Conservation (phyloP, 2,113 vertebrate genomes). For the Telmatochromis brachygnathus region DNA sequence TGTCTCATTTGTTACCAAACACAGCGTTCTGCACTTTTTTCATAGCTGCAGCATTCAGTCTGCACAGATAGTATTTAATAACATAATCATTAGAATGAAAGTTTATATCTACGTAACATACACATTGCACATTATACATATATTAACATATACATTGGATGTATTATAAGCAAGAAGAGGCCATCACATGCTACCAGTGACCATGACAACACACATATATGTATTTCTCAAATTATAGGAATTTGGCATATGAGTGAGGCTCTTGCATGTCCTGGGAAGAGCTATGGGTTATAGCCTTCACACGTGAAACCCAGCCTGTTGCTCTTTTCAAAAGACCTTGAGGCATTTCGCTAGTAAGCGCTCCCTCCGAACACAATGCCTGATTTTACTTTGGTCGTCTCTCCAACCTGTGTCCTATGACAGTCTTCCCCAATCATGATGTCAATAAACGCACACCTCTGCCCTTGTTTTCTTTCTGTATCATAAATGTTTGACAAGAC, state of each 20-base stretch:
- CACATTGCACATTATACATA: background rate
- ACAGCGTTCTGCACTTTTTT: background rate
- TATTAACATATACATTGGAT: background rate
- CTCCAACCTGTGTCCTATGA: conserved; percentile 46
- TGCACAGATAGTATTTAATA: background rate
- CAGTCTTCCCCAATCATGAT: conserved; percentile 40
- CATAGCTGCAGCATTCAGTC: background rate
- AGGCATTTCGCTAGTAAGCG: conserved; percentile 46
- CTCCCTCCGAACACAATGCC: conserved; percentile 63
- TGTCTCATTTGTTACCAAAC: background rate
- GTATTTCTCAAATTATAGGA: background rate
- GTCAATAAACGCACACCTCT: conserved; percentile 45
- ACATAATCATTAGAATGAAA: background rate
- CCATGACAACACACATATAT: background rate
- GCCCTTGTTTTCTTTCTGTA: conserved; percentile 50
- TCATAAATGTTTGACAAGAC: conserved; percentile 67
- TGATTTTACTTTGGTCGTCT: conserved; percentile 26
- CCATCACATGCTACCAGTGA: background rate
- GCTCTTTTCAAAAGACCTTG: conserved; percentile 46
- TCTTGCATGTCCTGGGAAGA: conserved; percentile 14
- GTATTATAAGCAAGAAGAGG: background rate
- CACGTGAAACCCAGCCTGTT: conserved; percentile 19
- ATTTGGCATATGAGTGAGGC: background rate
- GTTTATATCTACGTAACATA: background rate
- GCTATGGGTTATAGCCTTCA: conserved; percentile 13